Percentiles rank a stretch among this genome's conserved stretches.
Evolutionary conservation across 2,113 vertebrate genomes (phyloP).

Genomic region (Syrmaticus mikado): DNA sequence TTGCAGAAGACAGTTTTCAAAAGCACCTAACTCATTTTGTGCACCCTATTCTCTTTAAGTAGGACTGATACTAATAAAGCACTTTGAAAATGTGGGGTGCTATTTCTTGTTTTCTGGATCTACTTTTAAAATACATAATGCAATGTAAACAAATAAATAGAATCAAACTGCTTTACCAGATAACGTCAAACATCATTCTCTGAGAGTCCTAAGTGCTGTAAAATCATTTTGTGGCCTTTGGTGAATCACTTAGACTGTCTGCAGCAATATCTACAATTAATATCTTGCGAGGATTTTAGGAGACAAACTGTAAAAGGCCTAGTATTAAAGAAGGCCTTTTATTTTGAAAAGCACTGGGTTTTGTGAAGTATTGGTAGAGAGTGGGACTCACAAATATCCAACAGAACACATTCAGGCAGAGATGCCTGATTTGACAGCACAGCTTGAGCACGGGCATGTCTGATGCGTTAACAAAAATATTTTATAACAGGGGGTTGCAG

Average conservation of each 20-base stretch:
- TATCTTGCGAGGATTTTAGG: neutral
- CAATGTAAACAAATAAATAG: neutral
- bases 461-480: neutral
- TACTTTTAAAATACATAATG: conserved; percentile 11
- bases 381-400: neutral
- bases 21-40: neutral
- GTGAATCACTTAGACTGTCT: neutral
- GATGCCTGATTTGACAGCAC: neutral
- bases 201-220: neutral
- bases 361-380: neutral
- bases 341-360: neutral
- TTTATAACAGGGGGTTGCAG: neutral
- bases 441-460: neutral
- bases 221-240: neutral
- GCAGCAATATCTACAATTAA: neutral
- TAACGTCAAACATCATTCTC: neutral
- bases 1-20: neutral
- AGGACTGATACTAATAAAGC: neutral
- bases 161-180: neutral
- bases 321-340: neutral
- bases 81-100: neutral
- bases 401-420: neutral
- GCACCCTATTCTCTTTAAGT: neutral
- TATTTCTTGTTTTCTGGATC: neutral
- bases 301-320: neutral